Conservation (phyloP, 2,113 vertebrate genomes). For the Oryzias woworae region DNA sequence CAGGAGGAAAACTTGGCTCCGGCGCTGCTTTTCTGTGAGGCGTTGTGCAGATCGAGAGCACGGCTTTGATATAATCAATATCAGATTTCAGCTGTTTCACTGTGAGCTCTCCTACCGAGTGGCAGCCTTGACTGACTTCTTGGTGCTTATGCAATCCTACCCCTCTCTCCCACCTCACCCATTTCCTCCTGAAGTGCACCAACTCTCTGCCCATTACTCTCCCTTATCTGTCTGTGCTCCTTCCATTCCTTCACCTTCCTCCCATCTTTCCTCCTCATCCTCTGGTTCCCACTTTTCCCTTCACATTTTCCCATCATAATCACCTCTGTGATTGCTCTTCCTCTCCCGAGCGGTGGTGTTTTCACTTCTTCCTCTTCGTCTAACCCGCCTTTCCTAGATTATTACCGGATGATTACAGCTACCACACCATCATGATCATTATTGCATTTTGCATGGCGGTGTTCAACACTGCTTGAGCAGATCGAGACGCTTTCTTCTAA, state of each 20-base stretch:
- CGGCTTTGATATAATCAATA: constrained; percentile 74
- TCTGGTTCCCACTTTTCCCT: constrained; percentile 40
- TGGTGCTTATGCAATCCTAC: constrained; percentile 68
- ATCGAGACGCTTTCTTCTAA: constrained; percentile 70
- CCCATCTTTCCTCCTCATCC: constrained; percentile 22
- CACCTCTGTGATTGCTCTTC: constrained; percentile 72
- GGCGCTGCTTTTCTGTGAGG: constrained; percentile 37
- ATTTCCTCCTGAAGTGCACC: constrained; percentile 39
- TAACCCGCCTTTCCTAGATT: constrained; percentile 69
- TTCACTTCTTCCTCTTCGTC: constrained; percentile 62
- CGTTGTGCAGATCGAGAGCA: constrained; percentile 59
- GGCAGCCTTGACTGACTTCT: constrained; percentile 71
- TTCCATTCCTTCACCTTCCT: constrained; percentile 31
- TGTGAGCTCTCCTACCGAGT: constrained; percentile 66
- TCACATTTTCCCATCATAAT: constrained; percentile 54
- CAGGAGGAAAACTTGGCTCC: constrained; percentile 42
- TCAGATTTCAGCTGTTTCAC: constrained; percentile 74
- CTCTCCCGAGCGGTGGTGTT: constrained; percentile 65
- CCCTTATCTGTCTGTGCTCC: constrained; percentile 32
- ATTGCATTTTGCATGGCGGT: constrained; percentile 64
- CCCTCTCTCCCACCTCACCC: constrained; percentile 51
- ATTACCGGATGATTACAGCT: constrained; percentile 71
- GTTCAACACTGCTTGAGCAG: constrained; percentile 57
- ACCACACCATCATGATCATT: constrained; percentile 67
- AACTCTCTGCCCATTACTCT: constrained; percentile 49